phyloP scores from a whole-genome alignment of 2,113 vertebrate genomes.

The Pitta sordida region DNA sequence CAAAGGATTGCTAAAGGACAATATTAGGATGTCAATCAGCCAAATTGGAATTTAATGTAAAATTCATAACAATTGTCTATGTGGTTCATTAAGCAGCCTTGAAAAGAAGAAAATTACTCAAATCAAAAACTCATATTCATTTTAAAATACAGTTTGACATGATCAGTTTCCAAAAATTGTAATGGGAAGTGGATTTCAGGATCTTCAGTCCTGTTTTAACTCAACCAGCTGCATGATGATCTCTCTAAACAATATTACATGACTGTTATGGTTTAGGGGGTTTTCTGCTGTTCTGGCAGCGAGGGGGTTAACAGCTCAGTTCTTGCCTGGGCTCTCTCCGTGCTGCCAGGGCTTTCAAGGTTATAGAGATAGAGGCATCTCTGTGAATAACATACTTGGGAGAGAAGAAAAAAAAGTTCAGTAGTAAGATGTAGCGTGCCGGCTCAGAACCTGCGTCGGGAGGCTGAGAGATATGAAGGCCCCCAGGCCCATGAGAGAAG shows the following conservation, averaged over 20 bases:
- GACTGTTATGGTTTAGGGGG: too few relatives aligned
- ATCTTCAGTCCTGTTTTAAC: background rate
- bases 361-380: too few relatives aligned
- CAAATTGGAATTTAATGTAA: background rate
- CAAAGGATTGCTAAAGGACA: background rate
- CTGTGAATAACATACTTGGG: too few relatives aligned
- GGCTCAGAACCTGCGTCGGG: too few relatives aligned
- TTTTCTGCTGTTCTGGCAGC: too few relatives aligned
- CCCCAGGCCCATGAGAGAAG: too few relatives aligned
- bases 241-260: background rate
- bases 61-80: background rate
- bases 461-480: too few relatives aligned
- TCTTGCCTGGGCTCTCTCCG: too few relatives aligned
- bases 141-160: background rate
- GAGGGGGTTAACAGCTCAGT: too few relatives aligned
- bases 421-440: too few relatives aligned
- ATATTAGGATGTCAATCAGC: background rate
- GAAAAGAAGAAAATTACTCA: background rate
- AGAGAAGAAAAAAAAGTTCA: too few relatives aligned
- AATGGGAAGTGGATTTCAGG: background rate
- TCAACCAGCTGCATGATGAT: background rate
- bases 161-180: background rate
- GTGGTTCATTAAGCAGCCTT: background rate
- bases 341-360: too few relatives aligned
- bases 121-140: background rate